Evolutionary conservation across 1,140 invertebrate species (phyloP), one percentile per base, ranked within the genome.

Genomic region (Drosophila albomicans): DNA sequence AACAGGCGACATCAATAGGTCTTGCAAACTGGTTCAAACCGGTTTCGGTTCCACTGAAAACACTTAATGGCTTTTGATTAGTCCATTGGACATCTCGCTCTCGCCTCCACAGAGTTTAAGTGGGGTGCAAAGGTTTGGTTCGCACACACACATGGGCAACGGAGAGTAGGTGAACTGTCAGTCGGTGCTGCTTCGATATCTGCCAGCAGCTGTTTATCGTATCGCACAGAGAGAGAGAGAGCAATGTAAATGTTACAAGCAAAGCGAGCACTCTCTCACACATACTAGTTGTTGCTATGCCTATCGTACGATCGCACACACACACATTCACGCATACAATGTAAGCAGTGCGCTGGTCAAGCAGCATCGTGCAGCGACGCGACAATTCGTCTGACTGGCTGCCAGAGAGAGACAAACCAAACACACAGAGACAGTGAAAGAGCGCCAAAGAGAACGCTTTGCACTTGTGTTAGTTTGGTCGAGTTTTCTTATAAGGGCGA

Each of bases 401-500:
- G 38, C 48, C 32, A 35, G 30, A 30, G 32, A 28, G 30, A 30
- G 57, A 66, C 48, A 54, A 75, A 63, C 30, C 28, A 41, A 41
- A 11, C 3, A 25, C 20, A 4, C 20, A 32, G 16, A 16, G 64
- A 64, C 51, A 64, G 35, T 52, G 52, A 49, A 43, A 65, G 32
- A 62, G 41, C 54, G 41, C 10, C 20, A 41, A 57, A 30, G 56
- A 51, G 16, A 15, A 35, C 51, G 35, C 15, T 15, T 10, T 71
- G 68, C 56, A 75, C 25, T 62, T 75, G 75, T 82, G 57, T 87
- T 63, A 82, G 79, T 70, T 75, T 66, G 65, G 52, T 61, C 66
- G 74, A 72, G 68, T 89, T 88, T 88, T 88, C 81, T 79, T 88
- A 88, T 79, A 88, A 88, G 81, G 81, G 86, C 85, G 78, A 57